A percentile compares a stretch with the other conserved stretches of the same genome.
Conservation (phyloP, 2,113 vertebrate genomes). For the Gallinago jamesoni region DNA sequence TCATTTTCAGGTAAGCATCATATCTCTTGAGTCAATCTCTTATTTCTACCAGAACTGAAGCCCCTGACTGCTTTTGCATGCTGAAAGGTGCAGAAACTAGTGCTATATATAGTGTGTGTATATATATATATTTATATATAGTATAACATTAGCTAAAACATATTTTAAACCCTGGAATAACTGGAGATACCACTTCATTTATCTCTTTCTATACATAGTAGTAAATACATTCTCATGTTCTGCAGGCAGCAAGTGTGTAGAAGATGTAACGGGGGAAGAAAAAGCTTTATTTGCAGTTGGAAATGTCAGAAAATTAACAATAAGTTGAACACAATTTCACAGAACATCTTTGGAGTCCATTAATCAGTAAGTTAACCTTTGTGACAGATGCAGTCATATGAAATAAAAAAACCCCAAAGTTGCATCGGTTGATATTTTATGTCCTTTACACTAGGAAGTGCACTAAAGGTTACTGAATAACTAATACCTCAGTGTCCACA, state of each 20-base stretch:
- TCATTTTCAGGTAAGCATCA: not conserved
- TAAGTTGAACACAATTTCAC: not conserved
- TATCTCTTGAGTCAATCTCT: not conserved
- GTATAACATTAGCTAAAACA: not conserved
- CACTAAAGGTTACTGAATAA: constrained; percentile 38
- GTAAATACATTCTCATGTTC: not conserved
- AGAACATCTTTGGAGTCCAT: constrained; percentile 27
- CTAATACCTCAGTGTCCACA: constrained; percentile 16
- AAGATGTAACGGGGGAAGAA: not conserved
- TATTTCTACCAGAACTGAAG: not conserved
- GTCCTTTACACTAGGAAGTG: constrained; percentile 43
- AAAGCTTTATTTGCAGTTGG: not conserved
- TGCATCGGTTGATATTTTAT: constrained; percentile 49
- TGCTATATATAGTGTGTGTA: not conserved
- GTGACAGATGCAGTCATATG: constrained; percentile 37
- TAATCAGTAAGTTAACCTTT: constrained; percentile 49
- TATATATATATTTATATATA: too few species aligned
- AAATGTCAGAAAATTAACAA: constrained; percentile 41
- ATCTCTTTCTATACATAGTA: not conserved
- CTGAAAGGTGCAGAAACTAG: not conserved
- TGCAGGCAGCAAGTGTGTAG: not conserved
- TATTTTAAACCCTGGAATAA: not conserved
- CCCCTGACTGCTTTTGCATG: not conserved
- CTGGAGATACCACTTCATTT: not conserved
- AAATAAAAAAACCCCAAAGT: not conserved